Percentiles rank a stretch among this genome's conserved stretches.
phyloP scores from a whole-genome alignment of 2,113 vertebrate species.

The Geococcyx californianus region DNA sequence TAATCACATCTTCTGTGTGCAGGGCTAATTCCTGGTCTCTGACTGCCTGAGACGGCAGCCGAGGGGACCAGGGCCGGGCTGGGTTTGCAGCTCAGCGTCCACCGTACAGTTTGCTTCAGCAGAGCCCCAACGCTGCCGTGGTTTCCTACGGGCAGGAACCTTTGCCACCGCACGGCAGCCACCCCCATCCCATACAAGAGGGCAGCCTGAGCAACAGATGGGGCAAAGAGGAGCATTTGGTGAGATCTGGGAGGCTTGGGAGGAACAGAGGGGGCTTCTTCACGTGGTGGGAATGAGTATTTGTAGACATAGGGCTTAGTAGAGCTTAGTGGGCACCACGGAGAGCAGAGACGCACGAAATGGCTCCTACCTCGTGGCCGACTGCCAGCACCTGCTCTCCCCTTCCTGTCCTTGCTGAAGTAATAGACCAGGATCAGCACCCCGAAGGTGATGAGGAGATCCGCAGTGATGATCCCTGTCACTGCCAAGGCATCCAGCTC shows the following conservation, averaged over 20 bases:
- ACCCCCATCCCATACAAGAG: not conserved
- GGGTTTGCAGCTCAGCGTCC: not conserved
- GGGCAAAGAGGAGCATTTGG: not conserved
- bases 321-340: accelerated
- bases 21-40: not conserved
- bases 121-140: accelerated
- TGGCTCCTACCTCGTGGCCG: slow-evolving; percentile 59
- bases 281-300: no score
- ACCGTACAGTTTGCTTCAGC: not conserved
- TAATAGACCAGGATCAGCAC: slow-evolving; percentile 74
- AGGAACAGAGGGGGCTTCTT: not conserved
- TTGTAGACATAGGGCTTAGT: no score
- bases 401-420: slow-evolving; percentile 67
- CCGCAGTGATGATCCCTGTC: slow-evolving; percentile 28
- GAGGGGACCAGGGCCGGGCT: not conserved
- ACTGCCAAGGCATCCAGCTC: slow-evolving; percentile 50
- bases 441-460: slow-evolving; percentile 74
- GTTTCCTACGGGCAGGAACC: not conserved
- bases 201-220: not conserved
- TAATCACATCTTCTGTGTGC: not conserved
- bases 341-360: accelerated
- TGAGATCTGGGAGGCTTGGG: accelerated
- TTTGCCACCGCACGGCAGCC: not conserved
- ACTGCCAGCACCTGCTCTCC: not conserved
- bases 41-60: not conserved